Evolutionary conservation across 2,113 vertebrate genomes (phyloP).

Genomic region (Jacana jacana): DNA sequence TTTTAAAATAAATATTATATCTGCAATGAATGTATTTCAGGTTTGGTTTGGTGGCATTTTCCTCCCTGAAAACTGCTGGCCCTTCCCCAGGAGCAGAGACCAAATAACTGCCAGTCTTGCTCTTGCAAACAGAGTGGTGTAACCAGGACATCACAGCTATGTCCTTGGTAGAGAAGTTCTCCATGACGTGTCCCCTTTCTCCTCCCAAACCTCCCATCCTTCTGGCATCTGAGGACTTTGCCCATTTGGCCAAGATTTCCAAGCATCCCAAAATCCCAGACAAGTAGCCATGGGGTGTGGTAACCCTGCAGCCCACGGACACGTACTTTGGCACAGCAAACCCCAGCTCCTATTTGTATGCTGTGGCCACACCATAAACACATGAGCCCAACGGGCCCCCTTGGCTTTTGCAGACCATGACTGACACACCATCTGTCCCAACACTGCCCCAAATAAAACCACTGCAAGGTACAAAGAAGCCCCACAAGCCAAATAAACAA

Average conservation of each 20-base stretch:
- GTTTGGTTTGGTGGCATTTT: not conserved
- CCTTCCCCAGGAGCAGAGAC: not conserved
- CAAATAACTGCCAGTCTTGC: not conserved
- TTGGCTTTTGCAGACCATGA: not conserved
- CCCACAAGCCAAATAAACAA: not conserved
- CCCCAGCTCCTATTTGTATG: not conserved
- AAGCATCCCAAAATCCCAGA: not conserved
- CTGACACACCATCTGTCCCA: not conserved
- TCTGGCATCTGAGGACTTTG: not conserved
- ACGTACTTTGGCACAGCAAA: not conserved
- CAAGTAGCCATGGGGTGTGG: not conserved
- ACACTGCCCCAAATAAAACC: not conserved
- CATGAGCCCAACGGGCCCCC: not conserved
- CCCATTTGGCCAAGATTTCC: not conserved
- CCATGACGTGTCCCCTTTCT: not conserved
- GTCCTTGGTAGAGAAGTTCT: not conserved
- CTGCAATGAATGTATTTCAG: not conserved
- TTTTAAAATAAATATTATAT: not conserved
- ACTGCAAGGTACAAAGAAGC: not conserved
- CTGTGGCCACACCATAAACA: not conserved
- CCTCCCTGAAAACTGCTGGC: not conserved
- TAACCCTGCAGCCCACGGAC: not conserved
- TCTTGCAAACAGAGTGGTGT: not conserved
- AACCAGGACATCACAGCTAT: not conserved
- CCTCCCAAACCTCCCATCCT: not conserved